Evolutionary conservation across 2,797 vertebrate genomes (phyloP).

Genomic region (Apogon talboti): DNA sequence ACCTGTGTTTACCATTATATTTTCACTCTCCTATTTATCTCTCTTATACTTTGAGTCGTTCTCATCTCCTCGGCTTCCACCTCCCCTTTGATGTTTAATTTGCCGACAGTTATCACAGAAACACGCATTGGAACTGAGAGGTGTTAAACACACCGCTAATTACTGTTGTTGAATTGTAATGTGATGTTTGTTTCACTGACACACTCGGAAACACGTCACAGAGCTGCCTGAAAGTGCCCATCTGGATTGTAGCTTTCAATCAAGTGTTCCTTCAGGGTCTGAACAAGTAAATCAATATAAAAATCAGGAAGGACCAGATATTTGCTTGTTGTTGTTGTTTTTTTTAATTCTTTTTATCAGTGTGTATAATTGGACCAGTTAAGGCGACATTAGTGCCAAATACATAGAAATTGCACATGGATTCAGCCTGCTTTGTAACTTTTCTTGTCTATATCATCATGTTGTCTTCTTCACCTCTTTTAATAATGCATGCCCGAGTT

Average conservation of each 20-base stretch:
- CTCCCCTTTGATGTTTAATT: conserved; percentile 39
- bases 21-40: background rate
- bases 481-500: no score
- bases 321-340: conserved; percentile 13
- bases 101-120: conserved; percentile 54
- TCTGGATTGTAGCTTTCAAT: conserved; percentile 49
- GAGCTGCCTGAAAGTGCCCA: conserved; percentile 51
- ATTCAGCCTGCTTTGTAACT: background rate
- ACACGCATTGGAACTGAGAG: conserved; percentile 43
- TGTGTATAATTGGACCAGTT: background rate
- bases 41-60: background rate
- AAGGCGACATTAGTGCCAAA: background rate
- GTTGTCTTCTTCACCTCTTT: no score
- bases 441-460: no score
- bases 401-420: background rate
- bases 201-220: conserved; percentile 67
- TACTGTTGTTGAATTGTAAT: conserved; percentile 51
- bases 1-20: background rate
- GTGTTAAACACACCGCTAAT: conserved; percentile 67
- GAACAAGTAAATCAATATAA: conserved; percentile 27
- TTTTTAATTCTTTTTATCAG: background rate
- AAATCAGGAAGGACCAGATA: conserved; percentile 15
- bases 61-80: conserved; percentile 9
- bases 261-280: conserved; percentile 30
- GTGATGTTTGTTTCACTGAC: conserved; percentile 63